Conservation (phyloP, 2,113 vertebrate genomes). For the Struthio camelus region DNA sequence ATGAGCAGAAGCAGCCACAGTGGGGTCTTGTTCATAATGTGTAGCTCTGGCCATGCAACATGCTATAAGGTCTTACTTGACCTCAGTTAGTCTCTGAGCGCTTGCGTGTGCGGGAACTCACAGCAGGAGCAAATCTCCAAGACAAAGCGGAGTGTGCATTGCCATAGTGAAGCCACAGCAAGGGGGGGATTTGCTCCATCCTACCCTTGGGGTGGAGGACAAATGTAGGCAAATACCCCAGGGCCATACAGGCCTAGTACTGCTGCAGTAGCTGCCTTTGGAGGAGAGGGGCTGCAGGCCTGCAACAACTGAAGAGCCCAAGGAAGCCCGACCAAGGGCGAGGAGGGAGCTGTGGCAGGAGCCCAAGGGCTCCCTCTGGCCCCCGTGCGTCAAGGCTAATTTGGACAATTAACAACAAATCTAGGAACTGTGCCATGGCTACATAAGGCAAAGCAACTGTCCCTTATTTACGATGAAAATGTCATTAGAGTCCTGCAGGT, state of each 20-base stretch:
- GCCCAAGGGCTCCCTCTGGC: not conserved
- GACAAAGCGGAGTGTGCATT: not conserved
- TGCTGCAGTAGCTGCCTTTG: too few relatives aligned
- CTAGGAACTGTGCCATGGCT: conserved; percentile 34
- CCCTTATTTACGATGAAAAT: conserved; percentile 22
- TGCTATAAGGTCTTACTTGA: not conserved
- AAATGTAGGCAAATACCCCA: not conserved
- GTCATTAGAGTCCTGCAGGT: conserved; percentile 40
- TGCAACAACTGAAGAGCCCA: not conserved
- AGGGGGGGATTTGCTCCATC: not conserved
- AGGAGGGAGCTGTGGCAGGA: not conserved
- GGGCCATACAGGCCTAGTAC: not conserved
- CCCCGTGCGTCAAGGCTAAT: not conserved
- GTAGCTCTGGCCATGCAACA: not conserved
- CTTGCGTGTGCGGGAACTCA: fast-evolving
- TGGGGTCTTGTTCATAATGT: not conserved
- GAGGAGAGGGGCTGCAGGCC: not conserved
- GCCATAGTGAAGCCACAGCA: not conserved
- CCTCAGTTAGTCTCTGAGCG: not conserved
- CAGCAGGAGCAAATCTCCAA: not conserved
- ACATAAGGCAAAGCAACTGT: conserved; percentile 41
- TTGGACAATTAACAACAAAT: not conserved
- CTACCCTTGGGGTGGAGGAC: not conserved
- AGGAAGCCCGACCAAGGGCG: not conserved
- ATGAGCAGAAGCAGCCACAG: not conserved